Percentiles rank a stretch among this genome's conserved stretches.
Evolutionary conservation across 2,888 invertebrate genomes (phyloP).

Genomic region (Spatulosminthurus flaviceps): DNA sequence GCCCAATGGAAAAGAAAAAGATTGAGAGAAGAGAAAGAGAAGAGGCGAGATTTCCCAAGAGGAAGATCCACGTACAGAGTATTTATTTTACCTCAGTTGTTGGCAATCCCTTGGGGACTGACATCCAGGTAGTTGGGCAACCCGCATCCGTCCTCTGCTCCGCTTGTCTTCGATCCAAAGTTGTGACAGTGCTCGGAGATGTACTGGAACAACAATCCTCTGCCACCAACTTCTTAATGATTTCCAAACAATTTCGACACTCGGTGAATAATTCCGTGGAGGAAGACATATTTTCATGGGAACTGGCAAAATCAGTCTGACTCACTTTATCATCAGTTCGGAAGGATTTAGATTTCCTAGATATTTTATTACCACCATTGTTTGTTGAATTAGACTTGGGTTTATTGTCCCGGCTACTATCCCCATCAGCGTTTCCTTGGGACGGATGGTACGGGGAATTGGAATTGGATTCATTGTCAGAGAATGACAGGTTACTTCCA

Average conservation of each 20-base stretch:
- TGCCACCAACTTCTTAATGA: slow-evolving; percentile 61
- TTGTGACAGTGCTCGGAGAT: slow-evolving; percentile 37
- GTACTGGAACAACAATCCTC: slow-evolving; percentile 33
- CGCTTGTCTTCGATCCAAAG: slow-evolving; percentile 39
- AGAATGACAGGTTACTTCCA: slow-evolving; percentile 61
- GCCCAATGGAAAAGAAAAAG: too few species aligned
- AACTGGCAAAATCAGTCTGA: slow-evolving; percentile 61
- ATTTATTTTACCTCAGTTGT: slow-evolving; percentile 55
- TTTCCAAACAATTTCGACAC: slow-evolving; percentile 62
- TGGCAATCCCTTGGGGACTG: slow-evolving; percentile 60
- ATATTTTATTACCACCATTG: slow-evolving; percentile 4
- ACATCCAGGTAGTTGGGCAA: slow-evolving; percentile 60
- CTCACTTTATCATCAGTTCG: slow-evolving; percentile 62
- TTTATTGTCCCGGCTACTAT: neutral
- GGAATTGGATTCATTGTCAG: slow-evolving; percentile 57
- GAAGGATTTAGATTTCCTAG: slow-evolving; percentile 34
- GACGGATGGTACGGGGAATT: slow-evolving; percentile 37
- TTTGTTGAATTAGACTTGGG: slow-evolving; percentile 5
- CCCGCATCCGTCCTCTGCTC: slow-evolving; percentile 49
- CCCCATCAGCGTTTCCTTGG: slow-evolving; percentile 33
- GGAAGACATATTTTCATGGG: slow-evolving; percentile 59
- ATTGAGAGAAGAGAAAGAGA: too few species aligned
- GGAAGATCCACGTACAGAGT: too few species aligned
- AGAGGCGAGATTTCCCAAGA: too few species aligned
- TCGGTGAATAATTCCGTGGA: slow-evolving; percentile 62